Evolutionary conservation across 2,113 vertebrate species (phyloP).

Genomic region (Rhombomys opimus): DNA sequence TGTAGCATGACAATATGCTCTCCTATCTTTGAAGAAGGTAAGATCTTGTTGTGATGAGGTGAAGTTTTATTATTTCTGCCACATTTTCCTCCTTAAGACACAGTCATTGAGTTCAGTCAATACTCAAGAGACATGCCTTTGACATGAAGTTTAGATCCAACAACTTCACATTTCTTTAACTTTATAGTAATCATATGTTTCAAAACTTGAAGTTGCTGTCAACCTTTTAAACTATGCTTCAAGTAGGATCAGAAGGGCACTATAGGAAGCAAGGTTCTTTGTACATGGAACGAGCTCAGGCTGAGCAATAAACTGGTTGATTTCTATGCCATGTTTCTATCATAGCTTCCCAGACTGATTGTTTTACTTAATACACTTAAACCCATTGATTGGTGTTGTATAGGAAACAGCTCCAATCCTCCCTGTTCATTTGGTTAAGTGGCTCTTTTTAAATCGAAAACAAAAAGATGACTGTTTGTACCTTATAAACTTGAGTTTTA

Average conservation of each 20-base stretch:
- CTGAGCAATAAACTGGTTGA: not conserved
- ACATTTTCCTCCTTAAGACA: not conserved
- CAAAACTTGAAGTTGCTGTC: not conserved
- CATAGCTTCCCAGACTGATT: not conserved
- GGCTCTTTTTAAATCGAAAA: conserved; percentile 40
- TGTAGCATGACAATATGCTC: not conserved
- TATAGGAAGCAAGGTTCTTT: not conserved
- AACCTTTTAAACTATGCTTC: not conserved
- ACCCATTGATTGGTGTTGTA: not conserved
- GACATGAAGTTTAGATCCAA: not conserved
- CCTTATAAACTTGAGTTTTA: conserved; percentile 53
- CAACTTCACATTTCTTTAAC: not conserved
- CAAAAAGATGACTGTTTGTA: conserved; percentile 1
- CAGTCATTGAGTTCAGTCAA: not conserved
- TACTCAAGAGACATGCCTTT: not conserved
- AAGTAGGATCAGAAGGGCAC: not conserved
- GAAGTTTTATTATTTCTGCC: not conserved
- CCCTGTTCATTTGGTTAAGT: conserved; percentile 52
- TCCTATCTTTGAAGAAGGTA: not conserved
- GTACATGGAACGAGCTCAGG: not conserved
- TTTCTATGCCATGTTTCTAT: conserved; percentile 10
- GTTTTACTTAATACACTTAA: conserved; percentile 12
- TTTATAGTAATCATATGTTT: not conserved
- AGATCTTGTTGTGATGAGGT: not conserved
- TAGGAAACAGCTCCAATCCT: not conserved